Percentiles rank a stretch among this genome's conserved stretches.
Evolutionary conservation across 2,888 invertebrate genomes (phyloP).

Genomic region (Epinotia nisella): DNA sequence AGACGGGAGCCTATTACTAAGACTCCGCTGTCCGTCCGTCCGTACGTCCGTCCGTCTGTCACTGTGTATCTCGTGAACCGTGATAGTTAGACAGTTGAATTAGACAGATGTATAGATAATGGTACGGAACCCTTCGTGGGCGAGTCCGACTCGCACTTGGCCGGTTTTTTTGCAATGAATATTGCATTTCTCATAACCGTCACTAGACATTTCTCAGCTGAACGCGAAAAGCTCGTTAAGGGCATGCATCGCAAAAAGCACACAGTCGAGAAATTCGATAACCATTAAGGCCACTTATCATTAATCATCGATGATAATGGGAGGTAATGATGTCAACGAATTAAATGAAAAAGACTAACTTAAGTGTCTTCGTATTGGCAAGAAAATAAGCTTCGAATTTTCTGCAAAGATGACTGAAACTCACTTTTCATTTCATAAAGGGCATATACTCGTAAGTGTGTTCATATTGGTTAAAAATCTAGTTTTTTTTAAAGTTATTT

Average conservation of each 20-base stretch:
- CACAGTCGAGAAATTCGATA: constrained; percentile 14
- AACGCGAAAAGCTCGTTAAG: background rate
- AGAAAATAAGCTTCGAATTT: too few relatives aligned
- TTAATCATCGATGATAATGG: constrained; percentile 15
- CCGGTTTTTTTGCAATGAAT: too few relatives aligned
- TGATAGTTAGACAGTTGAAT: too few relatives aligned
- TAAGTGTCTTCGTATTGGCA: background rate
- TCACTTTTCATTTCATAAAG: background rate
- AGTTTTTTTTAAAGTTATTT: background rate
- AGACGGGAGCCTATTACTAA: too few relatives aligned
- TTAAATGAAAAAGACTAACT: background rate
- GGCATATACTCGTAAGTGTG: background rate
- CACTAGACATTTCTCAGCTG: background rate
- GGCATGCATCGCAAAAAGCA: constrained; percentile 10
- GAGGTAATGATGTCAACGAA: background rate
- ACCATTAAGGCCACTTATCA: constrained; percentile 30
- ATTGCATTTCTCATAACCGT: background rate
- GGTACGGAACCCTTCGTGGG: too few relatives aligned
- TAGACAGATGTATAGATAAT: too few relatives aligned
- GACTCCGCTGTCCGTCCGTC: too few relatives aligned
- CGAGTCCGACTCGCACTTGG: too few relatives aligned
- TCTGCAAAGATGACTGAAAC: too few relatives aligned
- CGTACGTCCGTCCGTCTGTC: too few relatives aligned
- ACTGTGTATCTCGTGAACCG: too few relatives aligned
- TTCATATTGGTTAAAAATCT: background rate